Evolutionary conservation across 2,888 invertebrate species (phyloP), one percentile per base, ranked within the genome.

Genomic region (Drosophila pseudotakahashii): DNA sequence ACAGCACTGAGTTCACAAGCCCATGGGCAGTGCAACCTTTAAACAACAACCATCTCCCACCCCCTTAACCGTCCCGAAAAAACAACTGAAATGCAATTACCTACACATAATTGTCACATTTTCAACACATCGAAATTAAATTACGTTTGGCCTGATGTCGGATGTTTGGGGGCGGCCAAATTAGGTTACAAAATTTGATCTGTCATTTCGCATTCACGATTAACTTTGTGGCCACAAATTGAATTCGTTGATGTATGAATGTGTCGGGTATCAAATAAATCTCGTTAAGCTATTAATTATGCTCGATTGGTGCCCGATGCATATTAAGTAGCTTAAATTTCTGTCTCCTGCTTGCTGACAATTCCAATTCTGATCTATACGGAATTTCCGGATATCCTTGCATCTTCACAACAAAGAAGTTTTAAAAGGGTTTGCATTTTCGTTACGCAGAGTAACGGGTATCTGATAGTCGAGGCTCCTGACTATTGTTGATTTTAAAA

Each of bases 181-280:
- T 86, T 79, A 58, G 71, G 30, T 7, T 44, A n/a, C 69, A 51
- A 66, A 73, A 83, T 74, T 83, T 69, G 78, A 86, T 76, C 73
- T 86, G 73, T 66, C 66, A 86, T 70, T 83, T 60, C 26, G 62
- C 58, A 71, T 70, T 70, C 32, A 50, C 34, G 71, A 83, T 80
- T 73, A 79, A 64, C 45, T 64, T 55, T 32, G 51, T 57, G 76
- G 45, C 41, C 10, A 52, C 37, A 58, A 81, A 83, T 74, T 82
- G 51, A 79, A 64, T 85, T 79, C 50, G 30, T 30, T 63, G 50
- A 50, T 62, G 26, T 14, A 37, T 48, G 19, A 45, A 34, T 45
- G 30, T 51, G 50, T 34, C 42, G 37, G 32, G 23, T n/a, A 53
- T 37, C 48, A 39, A 57, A 58, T 70, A 59, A 70, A 50, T 44